Evolutionary conservation across 2,113 vertebrate genomes (phyloP), one percentile per base, ranked within the genome.

Genomic region (Gymnocephalus cernua): DNA sequence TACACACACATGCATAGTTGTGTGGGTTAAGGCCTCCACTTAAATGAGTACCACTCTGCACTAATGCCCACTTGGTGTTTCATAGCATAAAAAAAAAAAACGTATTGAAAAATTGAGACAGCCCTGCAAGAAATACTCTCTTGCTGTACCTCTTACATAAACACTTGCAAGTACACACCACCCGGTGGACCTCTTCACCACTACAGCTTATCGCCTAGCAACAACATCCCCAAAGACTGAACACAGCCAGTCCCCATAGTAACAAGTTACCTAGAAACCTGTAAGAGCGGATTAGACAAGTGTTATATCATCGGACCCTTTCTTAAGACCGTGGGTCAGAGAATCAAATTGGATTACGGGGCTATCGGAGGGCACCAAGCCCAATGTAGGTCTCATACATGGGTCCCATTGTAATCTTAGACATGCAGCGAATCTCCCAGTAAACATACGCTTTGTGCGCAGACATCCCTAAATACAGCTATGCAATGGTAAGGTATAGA

Each of bases 191-290:
- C 57, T 51, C 67, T 73, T 75, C 56, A 67, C 75, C n/a, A 64
- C 54, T 57, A 83, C 72, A 69, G 29, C 45, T 27, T 77, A 81
- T 70, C 65, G 78, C 92, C 83, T 85, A 90, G 91, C 87, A 89
- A 92, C 89, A 89, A 50, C 86, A 70, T 90, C 88, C 83, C 74
- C 70, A 65, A 85, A 81, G 72, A 84, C 82, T 69, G 68, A 92
- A 85, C 76, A 90, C 84, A 84, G 77, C 73, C 83, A 44, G 80
- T 89, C 81, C 82, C 84, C 80, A 87, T 90, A 79, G 89, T 84
- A 92, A 92, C 91, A n/a, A 38, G 84, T 89, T 90, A 90, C 88
- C 86, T 91, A 85, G 89, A 87, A 88, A 89, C 84, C 86, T 80
- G 50, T 62, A 23, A 72, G 74, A 77, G 61, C 41, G 58, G 86